A percentile compares a stretch with the other conserved stretches of the same genome.
These are phyloP conservation scores for Papilio gigon DNA, from an alignment of 2,888 invertebrate genomes.

Conservation along the genomic window DNA sequence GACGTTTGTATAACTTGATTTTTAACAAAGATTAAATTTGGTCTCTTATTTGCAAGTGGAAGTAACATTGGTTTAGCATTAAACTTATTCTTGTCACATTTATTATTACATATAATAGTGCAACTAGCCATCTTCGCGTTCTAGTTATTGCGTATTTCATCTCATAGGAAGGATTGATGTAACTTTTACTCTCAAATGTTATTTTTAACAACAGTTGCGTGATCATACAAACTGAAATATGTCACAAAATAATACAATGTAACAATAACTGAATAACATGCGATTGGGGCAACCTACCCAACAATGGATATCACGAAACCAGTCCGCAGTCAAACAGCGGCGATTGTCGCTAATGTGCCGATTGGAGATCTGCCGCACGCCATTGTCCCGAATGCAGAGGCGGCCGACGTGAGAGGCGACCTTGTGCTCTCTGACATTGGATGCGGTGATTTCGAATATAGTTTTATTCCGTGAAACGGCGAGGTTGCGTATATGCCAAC, in stretches of 20 bases:
- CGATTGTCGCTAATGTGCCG: constrained; percentile 53
- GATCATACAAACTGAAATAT: neutral
- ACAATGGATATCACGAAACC: constrained; percentile 53
- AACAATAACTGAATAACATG: constrained; percentile 48
- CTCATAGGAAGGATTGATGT: neutral
- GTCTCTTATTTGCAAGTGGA: neutral
- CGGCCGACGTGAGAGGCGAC: constrained; percentile 72
- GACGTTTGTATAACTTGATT: constrained; percentile 4
- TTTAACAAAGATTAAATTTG: neutral
- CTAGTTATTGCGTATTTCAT: no score
- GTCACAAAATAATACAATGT: constrained; percentile 2
- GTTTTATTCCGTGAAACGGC: constrained; percentile 54
- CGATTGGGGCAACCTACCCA: constrained; percentile 47
- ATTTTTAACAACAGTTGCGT: neutral
- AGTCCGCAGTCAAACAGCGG: constrained; percentile 52
- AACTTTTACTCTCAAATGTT: constrained; percentile 6
- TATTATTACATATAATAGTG: neutral
- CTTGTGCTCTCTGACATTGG: constrained; percentile 75
- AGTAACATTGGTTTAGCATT: neutral
- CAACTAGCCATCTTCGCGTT: neutral
- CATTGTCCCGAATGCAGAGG: constrained; percentile 55
- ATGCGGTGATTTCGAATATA: constrained; percentile 65
- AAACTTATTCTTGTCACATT: neutral
- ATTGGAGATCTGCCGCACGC: constrained; percentile 54
- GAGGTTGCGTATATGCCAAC: constrained; percentile 52